Conservation (phyloP, 2,113 vertebrate genomes). For the Psittacus erithacus region DNA sequence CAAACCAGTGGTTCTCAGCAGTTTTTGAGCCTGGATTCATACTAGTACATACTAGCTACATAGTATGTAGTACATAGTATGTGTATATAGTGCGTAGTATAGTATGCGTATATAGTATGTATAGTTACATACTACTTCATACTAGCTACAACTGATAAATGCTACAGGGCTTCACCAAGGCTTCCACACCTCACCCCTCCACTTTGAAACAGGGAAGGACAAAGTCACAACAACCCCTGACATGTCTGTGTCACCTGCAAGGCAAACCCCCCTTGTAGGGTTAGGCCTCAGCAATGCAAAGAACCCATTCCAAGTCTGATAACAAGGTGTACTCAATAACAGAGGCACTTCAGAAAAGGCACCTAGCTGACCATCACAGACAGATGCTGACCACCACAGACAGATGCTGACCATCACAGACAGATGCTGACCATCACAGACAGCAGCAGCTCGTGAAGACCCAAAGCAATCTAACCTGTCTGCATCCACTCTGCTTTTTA, state of each 20-base stretch:
- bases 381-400: neutral
- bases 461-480: neutral
- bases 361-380: neutral
- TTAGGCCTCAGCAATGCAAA: neutral
- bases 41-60: too few relatives aligned
- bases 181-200: neutral
- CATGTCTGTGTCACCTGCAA: neutral
- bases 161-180: accelerated
- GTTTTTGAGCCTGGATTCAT: neutral
- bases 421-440: neutral
- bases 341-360: neutral
- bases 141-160: too few relatives aligned
- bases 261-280: neutral
- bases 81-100: too few relatives aligned
- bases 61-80: too few relatives aligned
- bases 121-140: too few relatives aligned
- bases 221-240: neutral
- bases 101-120: too few relatives aligned
- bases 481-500: neutral
- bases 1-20: neutral
- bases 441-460: neutral
- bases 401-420: neutral
- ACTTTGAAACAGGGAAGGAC: accelerated
- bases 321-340: neutral
- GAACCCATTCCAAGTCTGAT: neutral